Conservation (phyloP, 2,113 vertebrate species). For the Oncorhynchus gorbuscha region DNA sequence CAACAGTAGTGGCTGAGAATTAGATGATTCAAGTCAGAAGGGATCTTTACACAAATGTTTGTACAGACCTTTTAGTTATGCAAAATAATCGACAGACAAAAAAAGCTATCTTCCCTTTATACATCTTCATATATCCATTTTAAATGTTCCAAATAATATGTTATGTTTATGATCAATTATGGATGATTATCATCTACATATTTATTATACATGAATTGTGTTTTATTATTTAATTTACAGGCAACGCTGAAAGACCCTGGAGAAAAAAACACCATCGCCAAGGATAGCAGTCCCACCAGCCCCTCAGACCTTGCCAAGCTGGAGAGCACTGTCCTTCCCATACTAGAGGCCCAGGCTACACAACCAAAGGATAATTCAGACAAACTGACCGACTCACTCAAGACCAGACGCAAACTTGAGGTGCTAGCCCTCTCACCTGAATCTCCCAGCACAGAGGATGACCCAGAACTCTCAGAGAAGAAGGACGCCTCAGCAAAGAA, state of each 20-base stretch:
- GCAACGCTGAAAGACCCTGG: constrained; percentile 72
- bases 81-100: not conserved
- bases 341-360: constrained; percentile 85
- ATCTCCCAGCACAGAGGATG: constrained; percentile 80
- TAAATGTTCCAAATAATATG: not conserved
- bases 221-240: constrained; percentile 65
- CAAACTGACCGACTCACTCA: constrained; percentile 62
- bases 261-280: constrained; percentile 73
- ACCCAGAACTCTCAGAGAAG: constrained; percentile 72
- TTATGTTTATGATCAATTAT: not conserved
- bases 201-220: not conserved
- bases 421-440: constrained; percentile 77
- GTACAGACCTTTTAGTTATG: not conserved
- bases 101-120: not conserved
- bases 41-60: not conserved
- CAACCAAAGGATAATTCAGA: constrained; percentile 69
- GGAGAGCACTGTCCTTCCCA: constrained; percentile 91
- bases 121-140: not conserved
- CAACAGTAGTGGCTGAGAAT: not conserved
- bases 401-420: constrained; percentile 77
- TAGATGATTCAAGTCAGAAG: constrained; percentile 3
- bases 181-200: not conserved
- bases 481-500: constrained; percentile 56
- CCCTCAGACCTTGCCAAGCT: constrained; percentile 91
- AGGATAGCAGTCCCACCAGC: constrained; percentile 84